phyloP scores from a whole-genome alignment of 2,888 invertebrate species.

The Cheilosia urbana region DNA sequence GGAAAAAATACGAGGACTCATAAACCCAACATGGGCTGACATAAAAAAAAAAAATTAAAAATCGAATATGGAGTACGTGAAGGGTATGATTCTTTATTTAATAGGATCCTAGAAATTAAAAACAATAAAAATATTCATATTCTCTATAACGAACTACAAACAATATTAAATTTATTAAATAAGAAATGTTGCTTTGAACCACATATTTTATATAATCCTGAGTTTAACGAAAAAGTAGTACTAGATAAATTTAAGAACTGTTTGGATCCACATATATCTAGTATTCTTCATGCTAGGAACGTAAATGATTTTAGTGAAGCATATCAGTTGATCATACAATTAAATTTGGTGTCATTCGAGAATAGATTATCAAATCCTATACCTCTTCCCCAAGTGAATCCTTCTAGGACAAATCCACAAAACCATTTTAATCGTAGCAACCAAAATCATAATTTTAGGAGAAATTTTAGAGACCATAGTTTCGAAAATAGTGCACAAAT shows the following conservation, averaged over 20 bases:
- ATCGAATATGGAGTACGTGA: no score
- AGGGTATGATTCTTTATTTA: no score
- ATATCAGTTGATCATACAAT: no score
- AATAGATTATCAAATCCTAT: no score
- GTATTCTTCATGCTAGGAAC: neutral
- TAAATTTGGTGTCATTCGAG: no score
- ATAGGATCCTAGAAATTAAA: neutral
- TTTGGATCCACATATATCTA: neutral
- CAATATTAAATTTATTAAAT: neutral
- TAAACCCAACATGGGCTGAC: no score
- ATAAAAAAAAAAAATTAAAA: no score
- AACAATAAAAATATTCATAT: neutral
- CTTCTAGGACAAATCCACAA: neutral
- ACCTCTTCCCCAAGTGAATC: neutral
- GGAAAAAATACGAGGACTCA: no score
- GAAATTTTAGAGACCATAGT: neutral
- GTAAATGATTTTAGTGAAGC: no score
- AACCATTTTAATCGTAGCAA: neutral
- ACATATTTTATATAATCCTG: neutral
- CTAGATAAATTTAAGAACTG: neutral
- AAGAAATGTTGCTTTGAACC: neutral
- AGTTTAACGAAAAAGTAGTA: neutral
- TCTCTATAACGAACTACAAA: neutral
- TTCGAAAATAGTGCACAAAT: conserved; percentile 16
- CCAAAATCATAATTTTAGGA: conserved; percentile 2